Evolutionary conservation across 2,797 vertebrate species (phyloP).

Genomic region (Anolis apletophallus): DNA sequence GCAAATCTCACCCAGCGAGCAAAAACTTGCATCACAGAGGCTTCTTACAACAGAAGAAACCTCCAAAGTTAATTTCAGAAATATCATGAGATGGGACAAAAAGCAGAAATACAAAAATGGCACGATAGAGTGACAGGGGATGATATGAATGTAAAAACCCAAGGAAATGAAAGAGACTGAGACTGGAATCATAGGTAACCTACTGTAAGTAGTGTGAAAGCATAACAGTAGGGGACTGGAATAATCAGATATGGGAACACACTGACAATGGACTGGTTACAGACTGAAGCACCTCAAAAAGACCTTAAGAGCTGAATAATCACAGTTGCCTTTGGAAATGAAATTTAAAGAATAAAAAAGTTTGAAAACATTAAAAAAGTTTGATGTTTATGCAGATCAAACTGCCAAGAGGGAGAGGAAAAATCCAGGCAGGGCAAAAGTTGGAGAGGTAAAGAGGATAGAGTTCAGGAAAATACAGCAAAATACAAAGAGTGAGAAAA

Average conservation of each 20-base stretch:
- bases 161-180: constrained; percentile 74
- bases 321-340: constrained; percentile 73
- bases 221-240: constrained; percentile 74
- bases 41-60: constrained; percentile 56
- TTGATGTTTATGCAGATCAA: constrained; percentile 76
- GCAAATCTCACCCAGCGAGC: constrained; percentile 58
- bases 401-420: constrained; percentile 51
- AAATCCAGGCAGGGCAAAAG: constrained; percentile 56
- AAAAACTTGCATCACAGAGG: constrained; percentile 64
- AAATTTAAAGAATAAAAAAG: constrained; percentile 73
- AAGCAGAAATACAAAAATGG: constrained; percentile 60
- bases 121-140: constrained; percentile 62
- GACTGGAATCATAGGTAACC: constrained; percentile 72
- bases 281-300: constrained; percentile 73
- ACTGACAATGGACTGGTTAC: constrained; percentile 72
- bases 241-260: constrained; percentile 73
- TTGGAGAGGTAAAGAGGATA: constrained; percentile 48
- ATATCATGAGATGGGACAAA: constrained; percentile 67
- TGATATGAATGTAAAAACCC: constrained; percentile 74
- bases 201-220: constrained; percentile 75
- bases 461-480: constrained; percentile 43
- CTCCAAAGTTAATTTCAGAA: constrained; percentile 65
- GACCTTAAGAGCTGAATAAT: constrained; percentile 74
- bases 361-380: constrained; percentile 56
- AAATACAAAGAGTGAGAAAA: constrained; percentile 60